Base-by-base conservation (phyloP, 2,888 invertebrate species). In the Embidobia sp. region DNA sequence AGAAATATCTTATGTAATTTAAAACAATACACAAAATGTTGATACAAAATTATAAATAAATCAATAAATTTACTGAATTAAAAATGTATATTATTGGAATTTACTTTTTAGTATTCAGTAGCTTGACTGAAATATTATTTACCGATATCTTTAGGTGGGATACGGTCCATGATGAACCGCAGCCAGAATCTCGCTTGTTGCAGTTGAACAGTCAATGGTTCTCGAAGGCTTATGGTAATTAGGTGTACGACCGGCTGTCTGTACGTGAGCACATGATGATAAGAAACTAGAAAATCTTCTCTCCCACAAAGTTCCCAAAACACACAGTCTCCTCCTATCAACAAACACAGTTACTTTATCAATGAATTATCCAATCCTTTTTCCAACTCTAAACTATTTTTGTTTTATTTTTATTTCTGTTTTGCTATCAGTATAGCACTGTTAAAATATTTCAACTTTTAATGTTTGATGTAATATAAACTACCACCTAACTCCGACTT, bases 101-200 rank as follows among this genome's bases (percentile, higher is more conserved):
- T n/a, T n/a, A n/a, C n/a, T n/a, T n/a, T n/a, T n/a, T n/a, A n/a
- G n/a, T n/a, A n/a, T n/a, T n/a, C n/a, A n/a, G n/a, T n/a, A n/a
- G n/a, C n/a, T n/a, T n/a, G n/a, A n/a, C n/a, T n/a, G n/a, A n/a
- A n/a, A n/a, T 42, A 40, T 29, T 1, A 53, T 66, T 44, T 67
- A 93, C 93, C 92, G 76, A 92, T 90, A 64, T 92, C 92, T 83
- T 92, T 92, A 37, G 91, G 90, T 26, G 92, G 92, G 72, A 93
- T 91, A 61, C 94, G 90, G 31, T 94, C 93, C 85, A 94, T 91
- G 66, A 95, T 90, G 88, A 95, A 95, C 83, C 93, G 92, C 67
- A 95, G 89, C 95, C 95, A 95, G 90, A 94, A 95, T 81, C 92
- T 91, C 22, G 94, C 92, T 87, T 93, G 93, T 77, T 93, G 92